Evolutionary conservation across 2,888 invertebrate genomes (phyloP).

Genomic region (Eurytoma adleriae): DNA sequence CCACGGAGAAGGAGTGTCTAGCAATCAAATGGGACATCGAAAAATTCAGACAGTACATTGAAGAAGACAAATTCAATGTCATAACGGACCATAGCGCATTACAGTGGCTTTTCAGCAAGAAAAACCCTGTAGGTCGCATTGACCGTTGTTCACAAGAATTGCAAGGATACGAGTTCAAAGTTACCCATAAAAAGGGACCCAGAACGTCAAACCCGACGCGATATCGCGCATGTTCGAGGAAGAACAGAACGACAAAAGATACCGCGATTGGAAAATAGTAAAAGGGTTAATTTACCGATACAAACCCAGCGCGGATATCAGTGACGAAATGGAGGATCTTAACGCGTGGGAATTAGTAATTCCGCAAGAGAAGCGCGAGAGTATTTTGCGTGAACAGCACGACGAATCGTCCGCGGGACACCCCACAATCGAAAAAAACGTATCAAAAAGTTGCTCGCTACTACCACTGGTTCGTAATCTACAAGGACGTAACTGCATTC

Average conservation of each 20-base stretch:
- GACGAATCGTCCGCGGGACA: neutral
- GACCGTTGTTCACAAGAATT: neutral
- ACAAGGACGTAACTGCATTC: neutral
- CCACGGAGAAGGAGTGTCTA: neutral
- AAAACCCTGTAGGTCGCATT: neutral
- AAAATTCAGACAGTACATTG: neutral
- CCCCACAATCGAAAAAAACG: neutral
- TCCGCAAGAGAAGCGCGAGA: neutral
- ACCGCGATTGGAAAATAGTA: neutral
- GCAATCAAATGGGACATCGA: neutral
- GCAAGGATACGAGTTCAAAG: neutral
- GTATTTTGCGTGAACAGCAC: neutral
- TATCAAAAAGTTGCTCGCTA: neutral
- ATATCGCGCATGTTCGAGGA: neutral
- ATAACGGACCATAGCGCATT: constrained; percentile 11
- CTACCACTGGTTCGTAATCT: neutral
- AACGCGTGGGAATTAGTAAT: constrained; percentile 1
- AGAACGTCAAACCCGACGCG: neutral
- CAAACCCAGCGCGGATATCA: neutral
- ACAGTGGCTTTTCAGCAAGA: neutral
- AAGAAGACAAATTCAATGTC: neutral
- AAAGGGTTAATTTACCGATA: neutral
- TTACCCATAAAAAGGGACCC: neutral
- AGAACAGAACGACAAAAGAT: neutral
- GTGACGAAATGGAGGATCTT: neutral